Evolutionary conservation across 2,888 invertebrate genomes (phyloP), one percentile per base, ranked within the genome.

Genomic region (Tachina fera): DNA sequence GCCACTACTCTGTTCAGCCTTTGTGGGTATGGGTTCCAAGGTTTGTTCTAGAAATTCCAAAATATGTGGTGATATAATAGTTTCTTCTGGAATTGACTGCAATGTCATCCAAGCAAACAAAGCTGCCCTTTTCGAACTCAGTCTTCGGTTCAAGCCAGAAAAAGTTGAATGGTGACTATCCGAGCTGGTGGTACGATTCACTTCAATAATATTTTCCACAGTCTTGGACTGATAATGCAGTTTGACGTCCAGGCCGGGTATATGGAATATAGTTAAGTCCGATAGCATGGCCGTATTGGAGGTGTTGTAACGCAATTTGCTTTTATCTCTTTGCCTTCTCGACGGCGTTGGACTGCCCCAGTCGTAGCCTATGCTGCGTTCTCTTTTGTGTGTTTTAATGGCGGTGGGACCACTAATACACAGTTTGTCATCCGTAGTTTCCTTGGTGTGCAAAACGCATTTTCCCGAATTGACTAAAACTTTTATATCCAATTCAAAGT

Each of bases 11-110:
- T 88, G 88, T 60, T 93, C 94, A 0, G 94, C 93, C 88, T 95
- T 95, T 0, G 95, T 94, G 0, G 98, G 98, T 90, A 99, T 97
- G 0, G 99, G 98, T 90, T 99, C 99, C 51, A 99, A 93, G 0
- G 98, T 98, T 93, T 99, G 99, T 91, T 99, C 99, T 87, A 99
- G 93, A 93, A 99, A 99, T 93, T 99, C 98, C 75, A 99, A 94
- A 88, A 99, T 97, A 90, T 98, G 98, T 0, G 99, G 99, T 88
- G 98, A 98, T 90, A 99, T 98, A 88, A 99, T 96, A 41, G 99
- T 99, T 93, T 99, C 99, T 91, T 98, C 98, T 0, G 99, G 99
- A 89, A 99, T 97, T 90, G 98, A 98, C 93, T 99, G 98, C 87
- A 99, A 93, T 3, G 98, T 98, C 94, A 98, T 96, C 97, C 98